Percentiles rank a stretch among this genome's conserved stretches.
Conservation (phyloP, 2,797 vertebrate species). For the Semaprochilodus insignis region DNA sequence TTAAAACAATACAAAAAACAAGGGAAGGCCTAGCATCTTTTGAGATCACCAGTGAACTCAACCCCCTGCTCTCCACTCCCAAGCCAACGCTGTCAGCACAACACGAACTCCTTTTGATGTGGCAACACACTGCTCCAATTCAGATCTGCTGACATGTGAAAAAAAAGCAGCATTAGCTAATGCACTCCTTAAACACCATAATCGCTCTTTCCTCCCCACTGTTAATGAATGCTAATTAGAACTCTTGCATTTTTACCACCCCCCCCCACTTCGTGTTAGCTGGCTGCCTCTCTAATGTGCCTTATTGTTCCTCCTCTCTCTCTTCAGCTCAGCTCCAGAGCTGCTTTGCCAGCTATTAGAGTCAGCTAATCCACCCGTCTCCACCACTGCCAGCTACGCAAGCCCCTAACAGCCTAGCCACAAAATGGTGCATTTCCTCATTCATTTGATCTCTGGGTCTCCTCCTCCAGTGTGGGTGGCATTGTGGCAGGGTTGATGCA, state of each 20-base stretch:
- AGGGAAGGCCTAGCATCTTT: constrained; percentile 48
- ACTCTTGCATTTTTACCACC: constrained; percentile 72
- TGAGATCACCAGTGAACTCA: constrained; percentile 65
- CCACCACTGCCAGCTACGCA: constrained; percentile 76
- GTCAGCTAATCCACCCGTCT: constrained; percentile 82
- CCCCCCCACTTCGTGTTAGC: constrained; percentile 59
- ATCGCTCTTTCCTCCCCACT: constrained; percentile 80
- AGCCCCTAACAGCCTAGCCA: constrained; percentile 77
- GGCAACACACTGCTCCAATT: constrained; percentile 71
- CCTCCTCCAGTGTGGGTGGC: constrained; percentile 51
- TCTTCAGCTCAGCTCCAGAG: constrained; percentile 78
- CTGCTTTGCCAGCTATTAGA: constrained; percentile 81
- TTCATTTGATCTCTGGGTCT: constrained; percentile 63
- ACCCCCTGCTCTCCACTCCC: constrained; percentile 57
- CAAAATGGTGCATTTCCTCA: constrained; percentile 77
- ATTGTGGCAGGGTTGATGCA: constrained; percentile 51
- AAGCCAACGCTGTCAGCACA: constrained; percentile 71
- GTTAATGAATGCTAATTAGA: constrained; percentile 88
- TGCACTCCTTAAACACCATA: constrained; percentile 85
- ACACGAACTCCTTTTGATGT: constrained; percentile 72
- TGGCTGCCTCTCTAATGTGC: constrained; percentile 82
- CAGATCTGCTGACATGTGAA: constrained; percentile 80
- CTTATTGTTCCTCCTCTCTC: constrained; percentile 78
- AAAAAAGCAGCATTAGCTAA: constrained; percentile 83
- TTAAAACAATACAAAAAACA: constrained; percentile 46